Percentiles rank a stretch among this genome's conserved stretches.
phyloP scores from a whole-genome alignment of 1,140 invertebrate genomes.

The Hyles euphorbiae region DNA sequence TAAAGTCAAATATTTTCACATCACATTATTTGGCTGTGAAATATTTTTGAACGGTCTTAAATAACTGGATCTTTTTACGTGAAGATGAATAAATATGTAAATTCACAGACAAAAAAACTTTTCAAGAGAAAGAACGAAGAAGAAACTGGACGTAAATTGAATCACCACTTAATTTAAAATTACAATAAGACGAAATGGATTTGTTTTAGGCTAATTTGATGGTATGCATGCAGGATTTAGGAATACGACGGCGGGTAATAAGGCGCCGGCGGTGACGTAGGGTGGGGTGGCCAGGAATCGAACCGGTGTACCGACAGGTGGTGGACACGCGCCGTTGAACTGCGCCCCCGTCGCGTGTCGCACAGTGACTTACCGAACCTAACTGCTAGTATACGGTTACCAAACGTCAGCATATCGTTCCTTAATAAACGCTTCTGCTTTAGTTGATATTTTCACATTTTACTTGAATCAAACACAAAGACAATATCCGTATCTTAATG shows the following conservation, averaged over 20 bases:
- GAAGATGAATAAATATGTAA: not conserved
- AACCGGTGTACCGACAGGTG: constrained; percentile 52
- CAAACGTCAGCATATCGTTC: not conserved
- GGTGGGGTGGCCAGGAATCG: constrained; percentile 26
- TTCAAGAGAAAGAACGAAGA: constrained; percentile 1
- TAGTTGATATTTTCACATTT: too few species aligned
- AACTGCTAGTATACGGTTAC: not conserved
- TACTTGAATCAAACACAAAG: too few species aligned
- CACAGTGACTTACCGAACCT: constrained; percentile 26
- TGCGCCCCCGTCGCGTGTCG: constrained; percentile 16
- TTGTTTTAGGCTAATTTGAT: constrained; percentile 25
- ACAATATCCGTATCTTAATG: too few species aligned
- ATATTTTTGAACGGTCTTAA: too few species aligned
- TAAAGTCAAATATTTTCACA: too few species aligned
- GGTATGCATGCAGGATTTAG: constrained; percentile 44
- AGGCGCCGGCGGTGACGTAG: constrained; percentile 27
- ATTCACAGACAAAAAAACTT: not conserved
- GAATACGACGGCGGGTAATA: constrained; percentile 58
- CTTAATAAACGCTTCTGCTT: too few species aligned
- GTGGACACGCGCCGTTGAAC: constrained; percentile 50
- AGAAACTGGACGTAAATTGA: constrained; percentile 5
- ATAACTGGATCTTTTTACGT: not conserved
- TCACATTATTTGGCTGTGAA: too few species aligned
- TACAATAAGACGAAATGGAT: constrained; percentile 4
- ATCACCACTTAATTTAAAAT: constrained; percentile 9